Conservation (phyloP, 2,797 vertebrate species). For the Orientallactaga sibirica region DNA sequence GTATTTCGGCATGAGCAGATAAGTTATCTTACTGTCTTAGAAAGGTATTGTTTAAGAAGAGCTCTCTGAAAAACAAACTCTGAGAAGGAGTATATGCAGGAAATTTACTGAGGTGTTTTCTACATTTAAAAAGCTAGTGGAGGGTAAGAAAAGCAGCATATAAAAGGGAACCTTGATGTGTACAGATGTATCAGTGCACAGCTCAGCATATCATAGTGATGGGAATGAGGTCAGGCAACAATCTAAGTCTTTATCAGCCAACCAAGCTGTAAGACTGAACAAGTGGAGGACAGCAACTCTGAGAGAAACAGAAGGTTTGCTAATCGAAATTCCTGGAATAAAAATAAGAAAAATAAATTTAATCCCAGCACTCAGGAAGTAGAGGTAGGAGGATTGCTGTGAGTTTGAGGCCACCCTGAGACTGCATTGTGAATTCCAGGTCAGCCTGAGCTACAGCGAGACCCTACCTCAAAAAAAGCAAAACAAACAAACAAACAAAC, state of each 20-base stretch:
- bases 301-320: neutral
- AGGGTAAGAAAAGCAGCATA: neutral
- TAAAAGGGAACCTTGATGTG: neutral
- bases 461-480: too few species aligned
- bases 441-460: too few species aligned
- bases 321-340: neutral
- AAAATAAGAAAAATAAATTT: neutral
- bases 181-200: neutral
- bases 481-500: too few species aligned
- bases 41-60: slow-evolving; percentile 19
- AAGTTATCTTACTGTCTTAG: neutral
- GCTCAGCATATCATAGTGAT: neutral
- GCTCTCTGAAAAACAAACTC: neutral
- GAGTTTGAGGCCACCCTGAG: too few species aligned
- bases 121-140: neutral
- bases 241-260: neutral
- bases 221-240: neutral
- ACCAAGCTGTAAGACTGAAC: neutral
- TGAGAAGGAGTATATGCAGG: neutral
- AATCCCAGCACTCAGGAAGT: too few species aligned
- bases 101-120: neutral
- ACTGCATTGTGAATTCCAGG: too few species aligned
- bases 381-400: too few species aligned
- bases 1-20: neutral
- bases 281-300: neutral